These are phyloP conservation scores for Erpobdella octoculata DNA, from an alignment of 2,888 invertebrate species.

Conservation along the genomic window DNA sequence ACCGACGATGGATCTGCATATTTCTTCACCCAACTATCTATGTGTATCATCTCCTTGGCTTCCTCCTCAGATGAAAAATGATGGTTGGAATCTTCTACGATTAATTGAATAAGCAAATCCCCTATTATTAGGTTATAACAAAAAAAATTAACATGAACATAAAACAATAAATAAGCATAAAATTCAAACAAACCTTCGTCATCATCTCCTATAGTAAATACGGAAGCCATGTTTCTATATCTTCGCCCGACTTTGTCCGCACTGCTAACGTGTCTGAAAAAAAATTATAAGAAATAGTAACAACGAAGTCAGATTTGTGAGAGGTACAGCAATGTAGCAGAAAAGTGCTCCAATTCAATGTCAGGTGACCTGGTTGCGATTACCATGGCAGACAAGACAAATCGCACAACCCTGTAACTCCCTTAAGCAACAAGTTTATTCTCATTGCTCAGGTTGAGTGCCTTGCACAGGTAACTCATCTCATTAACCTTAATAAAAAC, in stretches of 20 bases:
- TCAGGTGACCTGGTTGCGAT: no score
- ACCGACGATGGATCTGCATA: neutral
- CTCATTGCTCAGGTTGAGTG: no score
- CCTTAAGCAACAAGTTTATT: no score
- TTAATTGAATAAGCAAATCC: neutral
- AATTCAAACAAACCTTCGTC: slow-evolving; percentile 36
- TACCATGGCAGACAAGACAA: no score
- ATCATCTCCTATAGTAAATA: slow-evolving; percentile 82
- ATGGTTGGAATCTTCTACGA: slow-evolving; percentile 3
- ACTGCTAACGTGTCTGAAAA: slow-evolving; percentile 67
- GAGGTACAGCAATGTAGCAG: no score
- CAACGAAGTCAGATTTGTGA: neutral
- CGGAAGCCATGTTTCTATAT: slow-evolving; percentile 79
- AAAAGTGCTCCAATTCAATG: no score
- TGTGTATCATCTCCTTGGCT: slow-evolving; percentile 13
- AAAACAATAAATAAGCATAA: neutral
- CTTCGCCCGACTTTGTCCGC: slow-evolving; percentile 70
- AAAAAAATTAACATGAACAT: neutral
- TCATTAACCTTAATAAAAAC: no score
- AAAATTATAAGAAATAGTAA: neutral
- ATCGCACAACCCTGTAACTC: no score
- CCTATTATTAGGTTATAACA: neutral
- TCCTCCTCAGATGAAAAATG: slow-evolving; percentile 10
- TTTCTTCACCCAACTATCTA: slow-evolving; percentile 10
- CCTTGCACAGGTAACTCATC: no score